These are phyloP conservation scores for Alsophila aescularia DNA, from an alignment of 2,888 invertebrate genomes.

Conservation along the genomic window DNA sequence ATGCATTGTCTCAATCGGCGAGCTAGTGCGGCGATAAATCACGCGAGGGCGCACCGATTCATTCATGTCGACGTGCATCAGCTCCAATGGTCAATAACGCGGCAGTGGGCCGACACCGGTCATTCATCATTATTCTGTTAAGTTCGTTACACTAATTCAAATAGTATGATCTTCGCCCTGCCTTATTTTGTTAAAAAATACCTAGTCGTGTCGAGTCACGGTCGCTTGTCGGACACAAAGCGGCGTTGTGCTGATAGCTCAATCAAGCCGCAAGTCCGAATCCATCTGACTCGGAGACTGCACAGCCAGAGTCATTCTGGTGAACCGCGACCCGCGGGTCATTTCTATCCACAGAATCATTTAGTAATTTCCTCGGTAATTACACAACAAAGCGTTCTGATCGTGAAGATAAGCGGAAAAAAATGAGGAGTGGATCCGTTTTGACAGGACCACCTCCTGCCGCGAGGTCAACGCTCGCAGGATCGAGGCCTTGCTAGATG, in stretches of 20 bases:
- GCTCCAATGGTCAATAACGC: constrained; percentile 34
- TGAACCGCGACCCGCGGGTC: constrained; percentile 57
- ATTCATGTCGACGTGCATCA: constrained; percentile 49
- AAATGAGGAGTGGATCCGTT: constrained; percentile 48
- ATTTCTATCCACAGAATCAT: constrained; percentile 37
- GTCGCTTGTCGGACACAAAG: constrained; percentile 28
- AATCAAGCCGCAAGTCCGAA: constrained; percentile 43
- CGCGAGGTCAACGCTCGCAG: constrained; percentile 49
- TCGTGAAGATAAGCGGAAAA: constrained; percentile 60
- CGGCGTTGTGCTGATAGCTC: constrained; percentile 43
- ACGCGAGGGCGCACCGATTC: constrained; percentile 41
- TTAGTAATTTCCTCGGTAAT: constrained; percentile 53
- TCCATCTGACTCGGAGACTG: constrained; percentile 17
- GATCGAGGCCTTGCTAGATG: constrained; percentile 36
- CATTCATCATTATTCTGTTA: constrained; percentile 46
- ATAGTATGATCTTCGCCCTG: constrained; percentile 27
- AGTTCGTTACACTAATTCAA: constrained; percentile 36
- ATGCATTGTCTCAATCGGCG: constrained; percentile 63
- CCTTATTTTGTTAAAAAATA: constrained; percentile 23
- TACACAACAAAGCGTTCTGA: constrained; percentile 60
- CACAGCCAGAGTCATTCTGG: constrained; percentile 42
- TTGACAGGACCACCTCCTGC: constrained; percentile 56
- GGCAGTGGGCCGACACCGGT: constrained; percentile 29
- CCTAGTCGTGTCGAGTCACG: constrained; percentile 34
- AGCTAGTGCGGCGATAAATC: constrained; percentile 46